Evolutionary conservation across 2,888 invertebrate genomes (phyloP), one percentile per base, ranked within the genome.

Genomic region (Aspidiotus rigidus): DNA sequence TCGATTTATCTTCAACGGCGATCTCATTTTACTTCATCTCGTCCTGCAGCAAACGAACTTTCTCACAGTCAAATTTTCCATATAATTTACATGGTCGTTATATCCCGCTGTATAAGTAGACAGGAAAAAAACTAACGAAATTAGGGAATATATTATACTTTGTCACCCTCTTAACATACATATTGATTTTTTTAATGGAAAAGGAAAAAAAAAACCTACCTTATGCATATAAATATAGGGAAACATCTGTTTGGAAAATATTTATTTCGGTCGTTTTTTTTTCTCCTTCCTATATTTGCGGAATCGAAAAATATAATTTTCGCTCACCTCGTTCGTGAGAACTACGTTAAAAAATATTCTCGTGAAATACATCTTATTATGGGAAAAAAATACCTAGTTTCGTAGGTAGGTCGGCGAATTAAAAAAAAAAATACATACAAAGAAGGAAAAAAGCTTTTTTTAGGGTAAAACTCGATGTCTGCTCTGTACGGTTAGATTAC

Each of bases 321-420:
- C 49, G 49, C 49, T 13, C n/a, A 49, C 49, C n/a, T 49, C 49
- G 49, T 49, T 67, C 67, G 67, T 67, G 67, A 67, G 67, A 67
- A 67, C 67, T 44, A 7, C 15, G 28, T 59, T 59, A 67, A 67
- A 67, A 67, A 67, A 40, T 49, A 56, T 67, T 67, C 67, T 67
- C 67, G 67, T 49, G 44, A n/a, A 49, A 11, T n/a, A 49, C n/a
- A n/a, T 49, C n/a, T 49, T 49, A 49, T 42, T 60, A 67, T 67
- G 67, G 67, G 67, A 67, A 67, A 44, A 28, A 28, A 28, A 28
- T 28, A 28, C 28, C 28, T 28, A 28, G 28, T 28, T 28, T 28
- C 28, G 28, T 40, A 39, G 53, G 40, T 60, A 56, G 56, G 60
- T 67, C 44, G 54, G 54, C 49, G 49, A 49, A 49, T 49, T 49